Base-by-base conservation (phyloP, 2,888 invertebrate genomes). In the Meganola albula region DNA sequence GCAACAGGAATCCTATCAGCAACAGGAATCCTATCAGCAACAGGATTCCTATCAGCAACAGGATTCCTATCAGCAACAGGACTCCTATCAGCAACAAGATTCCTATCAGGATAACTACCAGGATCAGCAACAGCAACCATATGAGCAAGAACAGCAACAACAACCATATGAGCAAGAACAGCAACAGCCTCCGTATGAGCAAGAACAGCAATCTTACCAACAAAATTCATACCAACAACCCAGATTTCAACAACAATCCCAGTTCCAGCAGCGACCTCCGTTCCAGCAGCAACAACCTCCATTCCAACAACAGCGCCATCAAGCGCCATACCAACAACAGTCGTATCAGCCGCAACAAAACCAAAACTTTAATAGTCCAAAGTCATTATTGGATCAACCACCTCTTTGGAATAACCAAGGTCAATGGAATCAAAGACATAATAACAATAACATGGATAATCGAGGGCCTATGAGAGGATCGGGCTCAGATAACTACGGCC, bases 401-500 rank as follows among this genome's bases (percentile, higher is more conserved):
- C n/a, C n/a, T n/a, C n/a, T n/a, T n/a, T n/a, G n/a, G n/a, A n/a
- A n/a, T 11, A 39, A 37, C 12, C 48, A 40, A 31, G 46, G 41
- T 4, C 43, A 34, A 10, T 40, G 43, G 29, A 40, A 36, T 16
- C 22, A 36, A 12, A 34, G 29, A 7, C 24, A 35, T 1, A 42
- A 25, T 29, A 36, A 34, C 10, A 23, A 22, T 29, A 36, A 35
- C 9, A 26, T 35, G 25, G 42, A 48, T 5, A 46, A 27, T 22
- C 25, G 46, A 29, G 37, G 38, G 2, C 21, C 7, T 1, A 12
- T 34, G 1, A 50, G 40, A 12, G 42, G 27, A 18, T 9, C 37
- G 2, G 35, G 21, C 1, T 26, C 37, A 5, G 40, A 46, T 29
- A 45, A 48, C 16, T 48, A 41, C 11, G 41, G 34, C 4, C 13